Evolutionary conservation across 2,797 vertebrate species (phyloP).

Genomic region (Channa striata): DNA sequence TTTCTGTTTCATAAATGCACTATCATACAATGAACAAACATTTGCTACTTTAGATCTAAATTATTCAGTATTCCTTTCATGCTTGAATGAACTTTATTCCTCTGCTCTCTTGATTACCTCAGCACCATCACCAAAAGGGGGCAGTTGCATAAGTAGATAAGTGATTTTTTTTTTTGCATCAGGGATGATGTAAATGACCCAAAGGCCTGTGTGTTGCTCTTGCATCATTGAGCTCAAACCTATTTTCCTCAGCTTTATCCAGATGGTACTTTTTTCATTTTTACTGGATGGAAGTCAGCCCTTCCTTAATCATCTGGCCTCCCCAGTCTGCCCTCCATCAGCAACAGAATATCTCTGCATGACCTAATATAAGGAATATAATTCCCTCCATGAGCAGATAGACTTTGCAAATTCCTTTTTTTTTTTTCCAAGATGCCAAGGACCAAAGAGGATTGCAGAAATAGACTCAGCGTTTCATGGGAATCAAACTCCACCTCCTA

Average conservation of each 20-base stretch:
- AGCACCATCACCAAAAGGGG: slow-evolving; percentile 31
- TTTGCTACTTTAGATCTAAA: slow-evolving; percentile 67
- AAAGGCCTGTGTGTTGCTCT: slow-evolving; percentile 38
- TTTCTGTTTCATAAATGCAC: slow-evolving; percentile 18
- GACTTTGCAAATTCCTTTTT: slow-evolving; percentile 36
- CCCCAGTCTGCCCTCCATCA: not conserved
- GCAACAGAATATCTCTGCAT: not conserved
- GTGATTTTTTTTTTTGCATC: slow-evolving; percentile 23
- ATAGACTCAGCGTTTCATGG: slow-evolving; percentile 52
- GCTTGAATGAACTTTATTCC: slow-evolving; percentile 63
- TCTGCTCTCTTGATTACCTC: slow-evolving; percentile 48
- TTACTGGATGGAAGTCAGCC: not conserved
- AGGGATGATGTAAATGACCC: slow-evolving; percentile 69
- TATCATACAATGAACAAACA: slow-evolving; percentile 37
- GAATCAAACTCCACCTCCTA: slow-evolving; percentile 57
- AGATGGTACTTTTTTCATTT: slow-evolving; percentile 29
- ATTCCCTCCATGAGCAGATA: slow-evolving; percentile 7
- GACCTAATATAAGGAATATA: not conserved
- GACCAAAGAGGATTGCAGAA: slow-evolving; percentile 49
- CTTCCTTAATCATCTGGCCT: not conserved
- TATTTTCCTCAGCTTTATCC: slow-evolving; percentile 15
- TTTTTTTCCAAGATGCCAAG: slow-evolving; percentile 31
- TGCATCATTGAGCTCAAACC: slow-evolving; percentile 41
- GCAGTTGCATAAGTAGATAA: slow-evolving; percentile 73
- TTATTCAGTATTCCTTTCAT: slow-evolving; percentile 70